phyloP scores from a whole-genome alignment of 2,113 vertebrate genomes.

The Tylochromis polylepis region DNA sequence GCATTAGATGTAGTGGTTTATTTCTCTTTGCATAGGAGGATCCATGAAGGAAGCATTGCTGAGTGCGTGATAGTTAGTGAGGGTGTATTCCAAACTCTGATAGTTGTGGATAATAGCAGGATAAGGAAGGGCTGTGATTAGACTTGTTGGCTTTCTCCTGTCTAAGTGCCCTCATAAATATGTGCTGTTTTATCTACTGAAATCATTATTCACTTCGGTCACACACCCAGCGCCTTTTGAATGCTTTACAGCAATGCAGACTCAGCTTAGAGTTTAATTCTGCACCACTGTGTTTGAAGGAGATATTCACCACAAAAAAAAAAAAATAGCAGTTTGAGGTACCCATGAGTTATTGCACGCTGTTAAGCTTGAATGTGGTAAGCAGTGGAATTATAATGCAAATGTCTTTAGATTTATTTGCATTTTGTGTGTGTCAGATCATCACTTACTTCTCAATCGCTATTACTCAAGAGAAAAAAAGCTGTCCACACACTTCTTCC shows the following conservation, averaged over 20 bases:
- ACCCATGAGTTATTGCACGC: neutral
- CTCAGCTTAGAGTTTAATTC: neutral
- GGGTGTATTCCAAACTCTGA: constrained; percentile 10
- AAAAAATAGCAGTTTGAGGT: neutral
- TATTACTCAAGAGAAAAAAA: neutral
- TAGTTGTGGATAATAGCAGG: constrained; percentile 13
- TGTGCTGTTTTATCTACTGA: neutral
- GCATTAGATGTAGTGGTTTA: neutral
- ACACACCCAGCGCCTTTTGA: neutral
- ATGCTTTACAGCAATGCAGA: neutral
- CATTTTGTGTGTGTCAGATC: neutral
- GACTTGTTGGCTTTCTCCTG: neutral
- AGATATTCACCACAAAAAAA: neutral
- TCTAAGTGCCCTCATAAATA: neutral
- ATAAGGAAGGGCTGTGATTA: constrained; percentile 18
- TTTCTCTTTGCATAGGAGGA: neutral
- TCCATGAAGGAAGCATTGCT: neutral
- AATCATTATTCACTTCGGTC: neutral
- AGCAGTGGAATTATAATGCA: neutral
- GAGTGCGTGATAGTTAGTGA: neutral
- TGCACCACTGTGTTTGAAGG: neutral
- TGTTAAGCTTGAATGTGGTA: neutral
- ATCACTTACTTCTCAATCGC: neutral
- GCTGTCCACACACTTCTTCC: neutral
- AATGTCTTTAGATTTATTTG: neutral